These are phyloP conservation scores for Mimachlamys varia DNA, from an alignment of 2,888 invertebrate genomes.

Conservation along the genomic window DNA sequence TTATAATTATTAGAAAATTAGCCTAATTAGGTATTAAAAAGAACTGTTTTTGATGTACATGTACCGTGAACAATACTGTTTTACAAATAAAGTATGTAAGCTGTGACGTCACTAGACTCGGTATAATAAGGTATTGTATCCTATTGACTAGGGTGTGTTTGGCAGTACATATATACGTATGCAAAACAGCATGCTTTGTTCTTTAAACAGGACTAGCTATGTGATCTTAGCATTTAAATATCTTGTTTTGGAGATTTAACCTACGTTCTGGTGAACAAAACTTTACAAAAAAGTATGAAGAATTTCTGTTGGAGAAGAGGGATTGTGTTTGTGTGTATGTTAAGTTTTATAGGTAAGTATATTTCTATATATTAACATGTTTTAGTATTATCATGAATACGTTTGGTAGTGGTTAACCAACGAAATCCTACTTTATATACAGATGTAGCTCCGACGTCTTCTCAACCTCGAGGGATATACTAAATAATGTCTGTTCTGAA, in stretches of 20 bases:
- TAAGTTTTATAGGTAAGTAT: background rate
- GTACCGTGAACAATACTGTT: too few species aligned
- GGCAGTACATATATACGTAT: background rate
- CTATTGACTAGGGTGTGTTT: background rate
- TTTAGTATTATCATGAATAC: background rate
- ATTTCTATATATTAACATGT: background rate
- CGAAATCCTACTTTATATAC: background rate
- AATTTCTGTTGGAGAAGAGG: background rate
- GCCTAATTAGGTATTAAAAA: too few species aligned
- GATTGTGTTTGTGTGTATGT: background rate
- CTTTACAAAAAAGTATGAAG: background rate
- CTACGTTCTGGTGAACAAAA: too few species aligned
- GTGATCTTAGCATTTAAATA: background rate
- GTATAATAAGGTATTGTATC: background rate
- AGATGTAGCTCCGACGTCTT: too few species aligned
- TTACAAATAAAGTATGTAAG: background rate
- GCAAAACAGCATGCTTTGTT: background rate
- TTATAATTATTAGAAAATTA: too few species aligned
- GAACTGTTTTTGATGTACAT: too few species aligned
- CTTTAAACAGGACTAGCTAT: background rate
- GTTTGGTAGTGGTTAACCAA: background rate
- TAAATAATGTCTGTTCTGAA: too few species aligned
- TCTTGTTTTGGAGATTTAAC: background rate
- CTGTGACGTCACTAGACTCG: background rate
- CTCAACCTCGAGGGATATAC: too few species aligned